Conservation (phyloP, 2,797 vertebrate species). For the Centropyge bicolor region DNA sequence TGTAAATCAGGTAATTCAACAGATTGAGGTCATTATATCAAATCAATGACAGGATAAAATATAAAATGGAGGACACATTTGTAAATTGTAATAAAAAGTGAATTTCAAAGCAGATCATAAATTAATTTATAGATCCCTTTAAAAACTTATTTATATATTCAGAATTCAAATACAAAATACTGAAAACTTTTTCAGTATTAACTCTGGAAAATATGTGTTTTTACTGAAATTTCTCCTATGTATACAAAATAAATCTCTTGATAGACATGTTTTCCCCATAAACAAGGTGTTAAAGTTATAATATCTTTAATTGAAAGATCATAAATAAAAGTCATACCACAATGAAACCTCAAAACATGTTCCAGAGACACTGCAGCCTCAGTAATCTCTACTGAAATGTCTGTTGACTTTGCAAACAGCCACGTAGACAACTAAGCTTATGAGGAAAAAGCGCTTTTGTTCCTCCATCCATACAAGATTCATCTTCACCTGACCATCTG, state of each 20-base stretch:
- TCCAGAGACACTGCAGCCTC: slow-evolving; percentile 45
- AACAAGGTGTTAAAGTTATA: not conserved
- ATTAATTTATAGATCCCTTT: not conserved
- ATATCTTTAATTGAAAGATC: not conserved
- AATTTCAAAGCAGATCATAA: slow-evolving; percentile 6
- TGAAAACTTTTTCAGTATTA: not conserved
- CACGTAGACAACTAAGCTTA: slow-evolving; percentile 86
- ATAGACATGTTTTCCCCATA: not conserved
- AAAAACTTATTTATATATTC: not conserved
- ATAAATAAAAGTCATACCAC: not conserved
- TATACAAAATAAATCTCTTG: not conserved
- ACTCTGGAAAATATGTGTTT: not conserved
- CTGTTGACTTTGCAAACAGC: slow-evolving; percentile 86
- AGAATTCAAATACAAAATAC: slow-evolving; percentile 8
- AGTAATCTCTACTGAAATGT: slow-evolving; percentile 89
- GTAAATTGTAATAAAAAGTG: not conserved
- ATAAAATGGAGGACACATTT: not conserved
- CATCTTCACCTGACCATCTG: slow-evolving; percentile 83
- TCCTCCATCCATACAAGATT: slow-evolving; percentile 84
- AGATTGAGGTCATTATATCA: not conserved
- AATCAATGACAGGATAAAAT: not conserved
- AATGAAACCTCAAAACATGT: not conserved
- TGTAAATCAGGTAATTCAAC: not conserved
- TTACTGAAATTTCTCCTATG: not conserved
- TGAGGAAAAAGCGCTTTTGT: slow-evolving; percentile 82